phyloP scores from a whole-genome alignment of 2,797 vertebrate genomes.

The Lateolabrax maculatus region DNA sequence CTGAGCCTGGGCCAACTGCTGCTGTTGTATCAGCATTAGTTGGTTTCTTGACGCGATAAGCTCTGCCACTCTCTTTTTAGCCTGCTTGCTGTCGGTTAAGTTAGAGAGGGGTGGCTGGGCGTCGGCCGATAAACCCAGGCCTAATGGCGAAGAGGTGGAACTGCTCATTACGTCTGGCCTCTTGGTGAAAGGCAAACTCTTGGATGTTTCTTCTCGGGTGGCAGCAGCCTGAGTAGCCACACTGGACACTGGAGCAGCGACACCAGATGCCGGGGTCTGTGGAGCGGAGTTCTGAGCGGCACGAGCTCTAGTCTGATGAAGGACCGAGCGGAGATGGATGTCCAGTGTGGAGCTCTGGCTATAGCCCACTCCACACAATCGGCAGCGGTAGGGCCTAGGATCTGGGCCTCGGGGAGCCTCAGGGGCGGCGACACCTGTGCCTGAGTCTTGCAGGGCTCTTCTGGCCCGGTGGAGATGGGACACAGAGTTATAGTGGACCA shows the following conservation, averaged over 20 bases:
- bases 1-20: constrained; percentile 87
- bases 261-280: constrained; percentile 73
- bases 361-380: constrained; percentile 96
- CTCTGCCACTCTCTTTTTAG: constrained; percentile 92
- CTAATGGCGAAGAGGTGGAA: constrained; percentile 52
- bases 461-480: constrained; percentile 98
- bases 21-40: constrained; percentile 88
- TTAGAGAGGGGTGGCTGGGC: constrained; percentile 74
- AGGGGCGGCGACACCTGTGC: constrained; percentile 83
- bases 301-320: constrained; percentile 98
- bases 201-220: constrained; percentile 70
- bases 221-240: constrained; percentile 52
- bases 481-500: constrained; percentile 99
- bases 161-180: constrained; percentile 57
- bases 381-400: constrained; percentile 97
- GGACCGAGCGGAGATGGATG: constrained; percentile 98
- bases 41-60: constrained; percentile 93
- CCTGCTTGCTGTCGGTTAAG: constrained; percentile 88
- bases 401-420: constrained; percentile 94
- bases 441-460: constrained; percentile 94
- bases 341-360: constrained; percentile 99
- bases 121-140: constrained; percentile 59
- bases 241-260: constrained; percentile 76
- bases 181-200: constrained; percentile 61
- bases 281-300: constrained; percentile 88